Conservation (phyloP, 1,140 invertebrate genomes). For the Galleria mellonella region DNA sequence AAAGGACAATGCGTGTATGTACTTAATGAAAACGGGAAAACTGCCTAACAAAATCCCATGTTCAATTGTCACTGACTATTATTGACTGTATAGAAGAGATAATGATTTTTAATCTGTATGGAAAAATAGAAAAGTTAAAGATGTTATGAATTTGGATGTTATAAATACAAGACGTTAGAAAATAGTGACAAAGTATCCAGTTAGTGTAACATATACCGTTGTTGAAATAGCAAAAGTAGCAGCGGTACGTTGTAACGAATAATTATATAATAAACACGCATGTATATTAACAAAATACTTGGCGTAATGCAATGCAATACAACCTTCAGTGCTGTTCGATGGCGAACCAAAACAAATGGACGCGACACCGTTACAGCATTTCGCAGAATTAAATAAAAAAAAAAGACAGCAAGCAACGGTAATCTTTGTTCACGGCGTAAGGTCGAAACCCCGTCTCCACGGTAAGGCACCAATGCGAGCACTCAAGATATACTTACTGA, state of each 20-base stretch:
- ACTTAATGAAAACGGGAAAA: too few species aligned
- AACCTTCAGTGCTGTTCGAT: conserved; percentile 13
- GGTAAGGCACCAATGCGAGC: conserved; percentile 29
- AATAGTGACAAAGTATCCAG: too few species aligned
- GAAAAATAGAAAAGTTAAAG: too few species aligned
- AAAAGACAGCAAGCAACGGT: conserved; percentile 52
- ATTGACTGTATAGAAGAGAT: too few species aligned
- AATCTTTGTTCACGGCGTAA: conserved; percentile 54
- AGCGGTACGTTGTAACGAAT: neutral
- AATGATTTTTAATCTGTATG: too few species aligned
- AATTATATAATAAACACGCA: conserved; percentile 1
- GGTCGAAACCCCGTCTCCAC: conserved; percentile 27
- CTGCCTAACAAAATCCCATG: too few species aligned
- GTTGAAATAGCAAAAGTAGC: neutral
- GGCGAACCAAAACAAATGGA: conserved; percentile 66
- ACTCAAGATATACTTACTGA: conserved; percentile 14
- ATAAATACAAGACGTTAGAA: too few species aligned
- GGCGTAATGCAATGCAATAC: conserved; percentile 14
- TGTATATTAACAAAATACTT: conserved; percentile 4
- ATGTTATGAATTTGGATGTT: too few species aligned
- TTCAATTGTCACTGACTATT: too few species aligned
- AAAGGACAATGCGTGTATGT: too few species aligned
- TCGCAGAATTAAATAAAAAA: conserved; percentile 65
- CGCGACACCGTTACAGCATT: conserved; percentile 63
- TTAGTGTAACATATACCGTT: too few species aligned